These are phyloP conservation scores for Campoletis raptor DNA, from an alignment of 2,888 invertebrate species.

Conservation along the genomic window DNA sequence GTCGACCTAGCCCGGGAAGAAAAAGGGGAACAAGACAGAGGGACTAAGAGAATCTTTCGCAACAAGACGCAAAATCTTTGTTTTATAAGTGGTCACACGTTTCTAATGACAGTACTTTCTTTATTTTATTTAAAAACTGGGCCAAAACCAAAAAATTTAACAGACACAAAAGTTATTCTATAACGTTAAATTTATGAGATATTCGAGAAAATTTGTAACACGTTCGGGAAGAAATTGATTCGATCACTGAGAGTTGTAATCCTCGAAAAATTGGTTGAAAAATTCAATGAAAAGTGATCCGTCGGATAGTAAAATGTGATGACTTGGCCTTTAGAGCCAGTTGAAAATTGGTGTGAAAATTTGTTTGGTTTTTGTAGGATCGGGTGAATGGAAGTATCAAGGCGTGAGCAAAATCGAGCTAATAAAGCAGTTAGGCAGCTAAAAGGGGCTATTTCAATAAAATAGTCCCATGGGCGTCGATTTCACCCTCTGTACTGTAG, in stretches of 20 bases:
- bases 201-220: neutral
- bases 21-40: constrained; percentile 48
- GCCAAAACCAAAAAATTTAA: neutral
- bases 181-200: neutral
- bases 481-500: constrained; percentile 71
- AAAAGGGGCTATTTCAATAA: constrained; percentile 78
- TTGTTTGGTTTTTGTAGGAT: constrained; percentile 34
- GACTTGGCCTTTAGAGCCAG: neutral
- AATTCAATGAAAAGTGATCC: neutral
- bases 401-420: constrained; percentile 66
- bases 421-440: constrained; percentile 78
- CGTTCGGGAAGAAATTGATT: neutral
- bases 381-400: constrained; percentile 47
- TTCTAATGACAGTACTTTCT: neutral
- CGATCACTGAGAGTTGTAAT: neutral
- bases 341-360: neutral
- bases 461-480: constrained; percentile 78
- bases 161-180: neutral
- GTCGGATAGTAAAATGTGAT: constrained; percentile 36
- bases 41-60: constrained; percentile 29
- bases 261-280: neutral
- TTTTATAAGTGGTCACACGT: neutral
- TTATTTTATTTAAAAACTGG: neutral
- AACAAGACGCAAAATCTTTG: constrained; percentile 27
- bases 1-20: constrained; percentile 57